These are phyloP conservation scores for Lycophotia porphyrea DNA, from an alignment of 2,888 invertebrate genomes.

Conservation along the genomic window DNA sequence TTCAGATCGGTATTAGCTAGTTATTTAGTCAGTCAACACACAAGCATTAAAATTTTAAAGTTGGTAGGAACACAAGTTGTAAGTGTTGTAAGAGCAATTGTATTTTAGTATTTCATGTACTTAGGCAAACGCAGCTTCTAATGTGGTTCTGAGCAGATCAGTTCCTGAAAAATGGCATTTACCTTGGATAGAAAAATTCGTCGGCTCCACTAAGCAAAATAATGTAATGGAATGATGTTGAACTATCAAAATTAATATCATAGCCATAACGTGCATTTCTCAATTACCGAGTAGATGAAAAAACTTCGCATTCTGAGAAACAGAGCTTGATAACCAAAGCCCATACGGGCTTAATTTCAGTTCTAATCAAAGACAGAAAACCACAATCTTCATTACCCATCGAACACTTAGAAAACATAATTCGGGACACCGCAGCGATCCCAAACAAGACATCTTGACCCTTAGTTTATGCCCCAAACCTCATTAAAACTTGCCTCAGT, in stretches of 20 bases:
- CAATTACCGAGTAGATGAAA: not conserved
- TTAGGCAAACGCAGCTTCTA: not conserved
- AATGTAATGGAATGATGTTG: not conserved
- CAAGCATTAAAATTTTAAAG: not conserved
- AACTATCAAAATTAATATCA: not conserved
- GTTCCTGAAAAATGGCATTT: not conserved
- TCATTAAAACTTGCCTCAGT: conserved; percentile 66
- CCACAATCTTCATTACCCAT: conserved; percentile 32
- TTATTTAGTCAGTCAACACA: not conserved
- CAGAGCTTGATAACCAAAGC: not conserved
- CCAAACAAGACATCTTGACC: conserved; percentile 62
- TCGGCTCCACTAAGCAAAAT: not conserved
- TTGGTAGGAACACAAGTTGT: not conserved
- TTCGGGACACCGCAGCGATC: conserved; percentile 32
- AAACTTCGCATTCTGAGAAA: not conserved
- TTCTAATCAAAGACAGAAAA: conserved; percentile 39
- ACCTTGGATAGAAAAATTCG: not conserved
- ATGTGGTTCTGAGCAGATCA: not conserved
- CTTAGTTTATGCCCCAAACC: conserved; percentile 47
- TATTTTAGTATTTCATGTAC: not conserved
- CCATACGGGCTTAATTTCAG: conserved; percentile 10
- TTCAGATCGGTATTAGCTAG: not conserved
- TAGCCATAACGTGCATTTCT: not conserved
- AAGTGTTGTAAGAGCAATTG: not conserved
- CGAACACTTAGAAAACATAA: conserved; percentile 50